Evolutionary conservation across 2,888 invertebrate genomes (phyloP), one percentile per base, ranked within the genome.

Genomic region (Agrotis clavis): DNA sequence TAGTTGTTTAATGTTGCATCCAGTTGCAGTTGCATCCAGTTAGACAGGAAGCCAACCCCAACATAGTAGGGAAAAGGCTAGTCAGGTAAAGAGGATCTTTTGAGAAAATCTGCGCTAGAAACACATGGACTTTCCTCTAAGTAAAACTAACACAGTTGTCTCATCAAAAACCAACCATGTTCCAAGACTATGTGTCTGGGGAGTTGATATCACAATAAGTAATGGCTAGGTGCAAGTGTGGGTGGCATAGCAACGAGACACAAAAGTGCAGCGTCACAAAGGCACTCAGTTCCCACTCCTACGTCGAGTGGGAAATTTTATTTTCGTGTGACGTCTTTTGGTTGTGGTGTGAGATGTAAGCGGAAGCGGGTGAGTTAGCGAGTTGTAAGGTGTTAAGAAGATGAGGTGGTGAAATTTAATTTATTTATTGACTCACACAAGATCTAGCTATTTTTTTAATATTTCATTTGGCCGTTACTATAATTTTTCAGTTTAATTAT

Each of bases 271-370:
- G 63, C 74, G 75, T 79, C 82, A 86, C 85, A 86, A 87, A 87
- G 85, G 84, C 83, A 83, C 80, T 83, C 79, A 82, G 86, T 86
- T 77, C 77, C 18, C 25, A 53, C 47, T 59, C 59, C 19, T 65
- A 83, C 73, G 67, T 84, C 68, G 85, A 82, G 88, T 83, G 87
- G 78, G 86, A 86, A 88, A 89, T 88, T 88, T 87, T 88, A 90
- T 91, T 91, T 90, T 86, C 86, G 85, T 85, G 70, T 80, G 78
- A 81, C 86, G 82, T 86, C 87, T 90, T 84, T 90, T 74, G 71
- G 67, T 50, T 72, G 67, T 82, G 87, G 83, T 47, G 1, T 47
- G 79, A 65, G 59, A 11, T 4, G 67, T 7, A 41, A 18, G 57
- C 7, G 54, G 59, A 4, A 64, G 62, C 63, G 47, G 21, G 2